Conservation (phyloP, 2,113 vertebrate genomes). For the Ciconia stormi region DNA sequence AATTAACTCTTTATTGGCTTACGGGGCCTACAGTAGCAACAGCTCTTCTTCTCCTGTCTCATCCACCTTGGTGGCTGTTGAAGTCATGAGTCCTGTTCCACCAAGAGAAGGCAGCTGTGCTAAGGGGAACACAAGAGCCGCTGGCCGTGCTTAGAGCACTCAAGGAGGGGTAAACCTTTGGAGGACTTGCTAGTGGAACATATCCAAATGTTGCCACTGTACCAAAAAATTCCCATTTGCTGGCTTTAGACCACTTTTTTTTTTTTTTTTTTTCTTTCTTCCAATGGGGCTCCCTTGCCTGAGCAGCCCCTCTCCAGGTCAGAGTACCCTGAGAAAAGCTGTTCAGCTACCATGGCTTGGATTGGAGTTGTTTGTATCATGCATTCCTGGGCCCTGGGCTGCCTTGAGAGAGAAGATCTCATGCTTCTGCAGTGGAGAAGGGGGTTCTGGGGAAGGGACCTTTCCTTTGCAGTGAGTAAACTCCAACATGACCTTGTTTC, state of each 20-base stretch:
- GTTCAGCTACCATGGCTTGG: neutral
- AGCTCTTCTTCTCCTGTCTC: neutral
- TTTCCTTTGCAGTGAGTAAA: neutral
- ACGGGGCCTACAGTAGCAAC: rapidly evolving
- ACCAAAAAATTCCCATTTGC: neutral
- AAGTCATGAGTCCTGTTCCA: neutral
- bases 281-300: neutral
- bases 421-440: neutral
- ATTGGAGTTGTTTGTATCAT: neutral
- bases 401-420: neutral
- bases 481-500: neutral
- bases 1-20: neutral
- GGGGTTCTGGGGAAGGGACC: neutral
- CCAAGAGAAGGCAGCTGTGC: neutral
- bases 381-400: neutral
- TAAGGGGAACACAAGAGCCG: neutral
- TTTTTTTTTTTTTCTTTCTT: neutral
- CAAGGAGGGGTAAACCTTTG: neutral
- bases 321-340: neutral
- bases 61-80: neutral
- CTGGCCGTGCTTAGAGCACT: neutral
- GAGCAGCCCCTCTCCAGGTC: neutral
- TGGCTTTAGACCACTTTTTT: neutral
- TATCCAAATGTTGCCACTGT: neutral
- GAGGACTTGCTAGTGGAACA: neutral